A percentile compares a stretch with the other conserved stretches of the same genome.
phyloP scores from a whole-genome alignment of 1,140 invertebrate genomes.

The Leucophenga varia region DNA sequence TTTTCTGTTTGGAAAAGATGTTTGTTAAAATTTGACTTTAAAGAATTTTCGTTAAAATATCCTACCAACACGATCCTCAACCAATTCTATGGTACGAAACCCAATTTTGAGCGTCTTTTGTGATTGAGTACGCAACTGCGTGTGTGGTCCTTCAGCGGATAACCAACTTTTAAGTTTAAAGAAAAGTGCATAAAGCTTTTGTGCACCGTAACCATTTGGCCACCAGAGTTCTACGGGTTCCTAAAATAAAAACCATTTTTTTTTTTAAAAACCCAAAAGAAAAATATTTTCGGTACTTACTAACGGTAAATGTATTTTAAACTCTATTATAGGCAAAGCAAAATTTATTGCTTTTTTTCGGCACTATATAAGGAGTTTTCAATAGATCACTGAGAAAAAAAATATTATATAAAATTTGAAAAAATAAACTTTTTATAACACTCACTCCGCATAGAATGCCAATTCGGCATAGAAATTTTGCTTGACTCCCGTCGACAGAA shows the following conservation, averaged over 20 bases:
- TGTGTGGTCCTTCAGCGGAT: slow-evolving; percentile 3
- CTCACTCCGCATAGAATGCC: slow-evolving; percentile 30
- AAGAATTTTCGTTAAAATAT: too few relatives aligned
- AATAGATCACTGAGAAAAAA: slow-evolving; percentile 27
- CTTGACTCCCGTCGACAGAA: slow-evolving; percentile 56
- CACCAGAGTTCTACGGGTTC: slow-evolving; percentile 73
- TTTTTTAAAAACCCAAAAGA: too few relatives aligned
- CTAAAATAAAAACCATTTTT: too few relatives aligned
- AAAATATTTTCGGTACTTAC: slow-evolving; percentile 10
- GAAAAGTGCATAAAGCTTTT: slow-evolving; percentile 71
- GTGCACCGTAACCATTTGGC: slow-evolving; percentile 91
- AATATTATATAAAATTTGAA: neutral
- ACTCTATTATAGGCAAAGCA: slow-evolving; percentile 21
- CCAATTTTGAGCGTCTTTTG: slow-evolving; percentile 67
- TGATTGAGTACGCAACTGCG: slow-evolving; percentile 30
- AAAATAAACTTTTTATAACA: neutral
- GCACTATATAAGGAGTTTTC: slow-evolving; percentile 21
- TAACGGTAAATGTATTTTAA: slow-evolving; percentile 36
- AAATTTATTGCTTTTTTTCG: slow-evolving; percentile 14
- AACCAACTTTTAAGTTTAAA: slow-evolving; percentile 55
- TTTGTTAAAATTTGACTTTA: too few relatives aligned
- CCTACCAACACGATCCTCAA: slow-evolving; percentile 67
- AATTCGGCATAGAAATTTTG: slow-evolving; percentile 30
- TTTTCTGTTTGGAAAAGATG: too few relatives aligned
- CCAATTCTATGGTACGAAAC: slow-evolving; percentile 81